Conservation (phyloP, 1,140 invertebrate genomes). For the Drepana arcuata region DNA sequence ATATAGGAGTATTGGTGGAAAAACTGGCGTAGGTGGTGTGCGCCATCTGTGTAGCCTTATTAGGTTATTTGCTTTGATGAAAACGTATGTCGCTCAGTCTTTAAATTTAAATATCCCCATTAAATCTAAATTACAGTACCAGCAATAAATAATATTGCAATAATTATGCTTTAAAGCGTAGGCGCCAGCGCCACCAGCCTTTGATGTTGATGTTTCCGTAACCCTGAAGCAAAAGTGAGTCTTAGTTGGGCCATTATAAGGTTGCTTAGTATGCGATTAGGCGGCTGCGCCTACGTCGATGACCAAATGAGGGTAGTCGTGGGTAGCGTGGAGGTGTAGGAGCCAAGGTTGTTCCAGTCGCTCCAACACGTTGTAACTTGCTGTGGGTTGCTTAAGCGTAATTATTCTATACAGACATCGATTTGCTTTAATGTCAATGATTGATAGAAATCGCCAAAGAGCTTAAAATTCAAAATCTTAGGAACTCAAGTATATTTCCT, state of each 20-base stretch:
- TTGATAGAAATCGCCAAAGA: too few species aligned
- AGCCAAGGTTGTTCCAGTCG: constrained; percentile 63
- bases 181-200: constrained; percentile 40
- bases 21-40: too few species aligned
- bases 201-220: constrained; percentile 46
- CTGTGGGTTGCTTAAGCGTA: constrained; percentile 63
- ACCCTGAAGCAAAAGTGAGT: constrained; percentile 51
- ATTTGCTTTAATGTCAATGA: too few species aligned
- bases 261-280: constrained; percentile 57
- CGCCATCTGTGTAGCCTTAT: too few species aligned
- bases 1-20: too few species aligned
- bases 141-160: constrained; percentile 33
- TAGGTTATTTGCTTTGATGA: too few species aligned
- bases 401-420: constrained; percentile 42
- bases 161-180: constrained; percentile 41
- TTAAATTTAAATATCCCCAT: too few species aligned
- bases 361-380: constrained; percentile 41
- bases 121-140: constrained; percentile 13
- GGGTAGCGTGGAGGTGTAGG: constrained; percentile 62
- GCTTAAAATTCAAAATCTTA: too few species aligned
- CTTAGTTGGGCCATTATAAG: constrained; percentile 59
- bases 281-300: constrained; percentile 51
- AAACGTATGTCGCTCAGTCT: too few species aligned
- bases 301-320: constrained; percentile 69
- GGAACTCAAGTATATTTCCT: too few species aligned